Evolutionary conservation across 2,797 vertebrate genomes (phyloP), one percentile per base, ranked within the genome.

Genomic region (Pangasius djambal): DNA sequence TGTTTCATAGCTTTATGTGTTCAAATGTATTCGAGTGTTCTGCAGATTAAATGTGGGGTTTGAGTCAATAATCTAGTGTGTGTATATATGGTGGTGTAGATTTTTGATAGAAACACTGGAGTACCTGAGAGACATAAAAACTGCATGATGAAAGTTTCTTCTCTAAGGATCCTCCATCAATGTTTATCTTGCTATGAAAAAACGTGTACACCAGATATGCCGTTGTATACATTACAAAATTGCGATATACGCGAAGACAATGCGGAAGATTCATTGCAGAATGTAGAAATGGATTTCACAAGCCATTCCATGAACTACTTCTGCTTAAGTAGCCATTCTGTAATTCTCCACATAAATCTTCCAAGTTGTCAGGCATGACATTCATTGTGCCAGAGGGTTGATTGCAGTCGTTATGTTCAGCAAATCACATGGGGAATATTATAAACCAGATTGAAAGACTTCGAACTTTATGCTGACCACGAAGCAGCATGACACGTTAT

Each of bases 11-110:
- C 63, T 59, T 31, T 61, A 52, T 86, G 55, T 50, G 57, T 86
- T 86, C 22, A 70, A 22, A 70, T 85, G 82, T 67, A 61, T 44
- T 83, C 2, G 40, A 67, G 28, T 90, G 79, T 63, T 78, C 70
- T 90, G 67, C 22, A 48, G 25, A 28, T 59, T 55, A 63, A 88
- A 84, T 22, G 8, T 81, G 69, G 57, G 50, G 63, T 85, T 78
- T 79, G 31, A 89, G 48, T 59, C 16, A 74, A 37, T 69, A 50
- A 67, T 67, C 63, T 28, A 15, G 20, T 59, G 4, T 81, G 57
- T 65, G 10, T 82, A 0, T 31, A 28, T 63, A 16, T 83, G 59
- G 18, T 82, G 79, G 1, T 52, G 65, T 69, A 34, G 48, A 40
- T 55, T 22, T 52, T 15, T 55, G 10, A 81, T 13, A 10, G 20